These are phyloP conservation scores for Microtus californicus DNA, from an alignment of 2,797 vertebrate species.

Conservation along the genomic window DNA sequence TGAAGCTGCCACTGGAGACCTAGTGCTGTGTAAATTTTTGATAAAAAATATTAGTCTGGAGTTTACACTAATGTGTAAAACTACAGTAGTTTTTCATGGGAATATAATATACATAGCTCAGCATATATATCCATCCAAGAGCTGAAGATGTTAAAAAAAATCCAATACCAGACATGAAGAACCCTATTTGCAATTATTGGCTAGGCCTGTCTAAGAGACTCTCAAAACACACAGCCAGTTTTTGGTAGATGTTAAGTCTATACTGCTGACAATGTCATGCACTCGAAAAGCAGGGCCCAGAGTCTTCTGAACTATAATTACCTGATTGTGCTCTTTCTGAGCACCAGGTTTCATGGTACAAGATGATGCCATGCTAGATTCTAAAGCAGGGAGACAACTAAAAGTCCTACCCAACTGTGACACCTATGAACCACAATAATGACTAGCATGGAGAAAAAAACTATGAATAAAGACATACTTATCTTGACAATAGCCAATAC, in stretches of 20 bases:
- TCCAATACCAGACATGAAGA: too few species aligned
- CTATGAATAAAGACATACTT: neutral
- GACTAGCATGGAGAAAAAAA: too few species aligned
- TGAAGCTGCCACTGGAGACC: too few species aligned
- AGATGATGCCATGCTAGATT: neutral
- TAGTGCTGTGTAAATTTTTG: neutral
- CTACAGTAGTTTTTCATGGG: neutral
- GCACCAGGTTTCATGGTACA: neutral
- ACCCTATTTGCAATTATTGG: neutral
- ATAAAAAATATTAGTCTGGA: neutral
- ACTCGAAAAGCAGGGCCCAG: neutral
- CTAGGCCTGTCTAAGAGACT: neutral
- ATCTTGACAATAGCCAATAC: neutral
- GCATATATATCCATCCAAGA: neutral
- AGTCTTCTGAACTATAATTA: neutral
- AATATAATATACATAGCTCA: neutral
- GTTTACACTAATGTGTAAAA: neutral
- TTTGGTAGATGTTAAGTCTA: too few species aligned
- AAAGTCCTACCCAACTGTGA: too few species aligned
- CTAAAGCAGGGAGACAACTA: neutral
- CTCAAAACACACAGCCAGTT: neutral
- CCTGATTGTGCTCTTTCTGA: neutral
- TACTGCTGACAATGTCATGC: neutral
- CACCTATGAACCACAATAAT: neutral
- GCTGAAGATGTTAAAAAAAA: neutral